These are phyloP conservation scores for Catostylus mosaicus DNA, from an alignment of 30 jellyfish, hydroid and myxozoan species.

Conservation along the genomic window DNA sequence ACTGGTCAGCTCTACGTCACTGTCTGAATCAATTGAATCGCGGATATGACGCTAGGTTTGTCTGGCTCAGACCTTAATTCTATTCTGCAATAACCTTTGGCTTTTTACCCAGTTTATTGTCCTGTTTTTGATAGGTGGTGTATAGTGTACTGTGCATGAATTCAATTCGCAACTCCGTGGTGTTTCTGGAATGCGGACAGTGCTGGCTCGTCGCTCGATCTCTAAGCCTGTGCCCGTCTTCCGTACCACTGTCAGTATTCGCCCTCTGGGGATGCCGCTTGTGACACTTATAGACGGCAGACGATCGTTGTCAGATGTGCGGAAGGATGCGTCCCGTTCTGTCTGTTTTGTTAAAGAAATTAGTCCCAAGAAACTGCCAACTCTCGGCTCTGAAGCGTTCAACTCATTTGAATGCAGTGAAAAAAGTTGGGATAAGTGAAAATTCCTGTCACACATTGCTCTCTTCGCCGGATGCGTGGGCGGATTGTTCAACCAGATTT, in stretches of 20 bases:
- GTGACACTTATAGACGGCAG: constrained; percentile 2
- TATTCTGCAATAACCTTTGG: constrained; percentile 17
- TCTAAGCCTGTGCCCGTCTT: constrained; percentile 36
- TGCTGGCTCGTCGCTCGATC: constrained; percentile 17
- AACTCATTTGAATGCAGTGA: neutral
- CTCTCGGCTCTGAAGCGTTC: neutral
- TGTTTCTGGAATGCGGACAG: neutral
- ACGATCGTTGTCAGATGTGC: neutral
- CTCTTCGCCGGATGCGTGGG: too few species aligned
- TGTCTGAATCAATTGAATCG: too few species aligned
- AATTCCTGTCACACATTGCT: neutral
- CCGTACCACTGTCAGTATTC: constrained; percentile 6
- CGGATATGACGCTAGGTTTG: too few species aligned
- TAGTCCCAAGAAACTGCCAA: neutral
- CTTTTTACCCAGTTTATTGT: constrained; percentile 41
- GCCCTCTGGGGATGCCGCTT: neutral
- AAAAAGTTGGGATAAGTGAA: neutral
- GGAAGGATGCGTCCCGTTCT: neutral
- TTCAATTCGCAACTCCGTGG: neutral
- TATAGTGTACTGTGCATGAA: neutral
- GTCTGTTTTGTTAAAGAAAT: neutral
- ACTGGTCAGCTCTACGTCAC: too few species aligned
- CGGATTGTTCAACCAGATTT: too few species aligned
- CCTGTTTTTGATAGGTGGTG: constrained; percentile 13
- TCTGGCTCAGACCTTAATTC: constrained; percentile 7